Conservation (phyloP, 2,113 vertebrate species). For the Synodontis membranacea region DNA sequence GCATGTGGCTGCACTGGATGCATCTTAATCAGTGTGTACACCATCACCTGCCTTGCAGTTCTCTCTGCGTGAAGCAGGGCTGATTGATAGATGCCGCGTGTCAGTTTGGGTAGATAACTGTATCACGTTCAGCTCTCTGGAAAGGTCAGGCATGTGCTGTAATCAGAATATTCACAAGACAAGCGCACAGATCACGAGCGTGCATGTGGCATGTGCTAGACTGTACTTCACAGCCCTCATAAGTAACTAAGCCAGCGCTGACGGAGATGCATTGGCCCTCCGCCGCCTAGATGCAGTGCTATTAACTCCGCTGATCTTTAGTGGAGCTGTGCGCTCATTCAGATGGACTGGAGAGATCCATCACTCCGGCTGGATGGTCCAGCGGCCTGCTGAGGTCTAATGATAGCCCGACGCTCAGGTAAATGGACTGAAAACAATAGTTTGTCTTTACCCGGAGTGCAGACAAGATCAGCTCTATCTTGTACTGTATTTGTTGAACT, state of each 20-base stretch:
- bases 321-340: conserved; percentile 49
- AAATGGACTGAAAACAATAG: conserved; percentile 56
- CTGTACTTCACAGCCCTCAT: conserved; percentile 53
- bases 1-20: conserved; percentile 1
- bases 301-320: conserved; percentile 67
- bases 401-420: conserved; percentile 45
- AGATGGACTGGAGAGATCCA: conserved; percentile 53
- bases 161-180: conserved; percentile 87
- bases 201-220: conserved; percentile 42
- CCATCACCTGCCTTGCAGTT: conserved; percentile 38
- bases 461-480: conserved; percentile 28
- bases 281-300: conserved; percentile 69
- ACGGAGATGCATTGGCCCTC: conserved; percentile 74
- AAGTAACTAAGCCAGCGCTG: conserved; percentile 60
- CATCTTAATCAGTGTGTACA: conserved; percentile 40
- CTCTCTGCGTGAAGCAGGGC: conserved; percentile 70
- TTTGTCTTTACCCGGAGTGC: conserved; percentile 49
- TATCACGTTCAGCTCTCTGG: conserved; percentile 67
- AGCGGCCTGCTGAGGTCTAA: conserved; percentile 41
- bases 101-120: conserved; percentile 92
- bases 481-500: conserved; percentile 37
- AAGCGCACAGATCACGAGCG: conserved; percentile 72
- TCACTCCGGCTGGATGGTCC: conserved; percentile 48
- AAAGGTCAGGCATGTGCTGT: conserved; percentile 59
- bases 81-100: conserved; percentile 97